phyloP scores from a whole-genome alignment of 2,113 vertebrate species.

The Nipponia nippon region DNA sequence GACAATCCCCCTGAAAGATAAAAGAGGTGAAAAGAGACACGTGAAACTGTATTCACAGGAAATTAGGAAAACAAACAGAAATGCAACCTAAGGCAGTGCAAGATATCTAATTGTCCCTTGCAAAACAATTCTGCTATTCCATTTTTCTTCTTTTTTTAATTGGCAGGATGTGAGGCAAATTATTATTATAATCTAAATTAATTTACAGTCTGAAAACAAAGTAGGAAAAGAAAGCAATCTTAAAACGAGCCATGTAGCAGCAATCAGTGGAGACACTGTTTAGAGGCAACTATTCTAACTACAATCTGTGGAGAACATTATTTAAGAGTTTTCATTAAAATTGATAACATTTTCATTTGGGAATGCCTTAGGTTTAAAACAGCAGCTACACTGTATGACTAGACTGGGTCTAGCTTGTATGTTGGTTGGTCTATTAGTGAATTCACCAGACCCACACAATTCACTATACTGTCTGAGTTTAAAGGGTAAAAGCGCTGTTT shows the following conservation, averaged over 20 bases:
- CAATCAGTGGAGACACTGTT: background rate
- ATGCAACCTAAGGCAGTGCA: background rate
- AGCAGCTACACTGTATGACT: background rate
- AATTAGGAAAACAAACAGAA: slow-evolving; percentile 47
- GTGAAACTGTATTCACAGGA: background rate
- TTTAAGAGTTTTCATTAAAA: background rate
- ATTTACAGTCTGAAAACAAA: background rate
- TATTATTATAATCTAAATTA: background rate
- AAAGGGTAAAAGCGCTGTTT: background rate
- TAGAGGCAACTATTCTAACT: background rate
- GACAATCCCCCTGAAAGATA: background rate
- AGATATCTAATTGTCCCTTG: background rate
- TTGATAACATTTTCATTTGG: background rate
- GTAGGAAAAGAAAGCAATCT: background rate
- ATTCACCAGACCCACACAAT: background rate
- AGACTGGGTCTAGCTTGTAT: background rate
- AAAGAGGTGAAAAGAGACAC: background rate
- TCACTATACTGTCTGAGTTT: background rate
- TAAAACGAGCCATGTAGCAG: background rate
- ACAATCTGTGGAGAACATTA: background rate
- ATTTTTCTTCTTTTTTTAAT: slow-evolving; percentile 12
- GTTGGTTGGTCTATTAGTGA: background rate
- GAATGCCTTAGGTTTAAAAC: background rate
- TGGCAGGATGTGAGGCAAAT: background rate
- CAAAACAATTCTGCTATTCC: background rate